phyloP scores from a whole-genome alignment of 2,888 invertebrate species.

The Amphiduros pacificus region DNA sequence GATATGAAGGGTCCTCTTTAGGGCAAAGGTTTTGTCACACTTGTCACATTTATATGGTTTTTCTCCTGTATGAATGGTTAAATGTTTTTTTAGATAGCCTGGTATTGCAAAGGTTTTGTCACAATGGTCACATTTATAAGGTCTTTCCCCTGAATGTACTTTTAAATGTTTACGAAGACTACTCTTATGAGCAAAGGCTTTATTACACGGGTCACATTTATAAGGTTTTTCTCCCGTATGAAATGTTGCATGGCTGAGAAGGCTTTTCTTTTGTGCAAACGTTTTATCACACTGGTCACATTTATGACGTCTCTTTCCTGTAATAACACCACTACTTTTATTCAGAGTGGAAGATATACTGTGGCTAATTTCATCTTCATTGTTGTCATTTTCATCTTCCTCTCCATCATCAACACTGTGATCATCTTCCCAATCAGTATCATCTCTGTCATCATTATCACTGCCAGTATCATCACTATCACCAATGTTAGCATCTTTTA shows the following conservation, averaged over 20 bases:
- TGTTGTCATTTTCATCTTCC: no score
- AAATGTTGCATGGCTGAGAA: background rate
- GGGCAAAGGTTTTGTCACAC: background rate
- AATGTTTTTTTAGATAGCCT: background rate
- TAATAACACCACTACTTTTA: no score
- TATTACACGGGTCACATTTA: slow-evolving; percentile 21
- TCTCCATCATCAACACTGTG: no score
- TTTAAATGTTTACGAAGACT: background rate
- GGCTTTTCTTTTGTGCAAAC: background rate
- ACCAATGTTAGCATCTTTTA: no score
- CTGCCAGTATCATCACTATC: no score
- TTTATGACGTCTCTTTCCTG: background rate
- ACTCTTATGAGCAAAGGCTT: background rate
- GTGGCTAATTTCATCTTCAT: no score
- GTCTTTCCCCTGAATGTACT: background rate
- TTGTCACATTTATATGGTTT: background rate
- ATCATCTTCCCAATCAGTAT: no score
- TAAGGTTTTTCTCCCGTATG: slow-evolving; percentile 4
- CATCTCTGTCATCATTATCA: no score
- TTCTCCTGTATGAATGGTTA: background rate
- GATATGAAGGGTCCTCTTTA: background rate
- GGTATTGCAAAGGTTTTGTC: background rate
- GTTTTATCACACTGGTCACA: background rate
- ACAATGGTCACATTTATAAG: background rate
- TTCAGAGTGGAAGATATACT: no score